These are phyloP conservation scores for Sapajus apella DNA, from an alignment of 2,113 vertebrate genomes.

Conservation along the genomic window DNA sequence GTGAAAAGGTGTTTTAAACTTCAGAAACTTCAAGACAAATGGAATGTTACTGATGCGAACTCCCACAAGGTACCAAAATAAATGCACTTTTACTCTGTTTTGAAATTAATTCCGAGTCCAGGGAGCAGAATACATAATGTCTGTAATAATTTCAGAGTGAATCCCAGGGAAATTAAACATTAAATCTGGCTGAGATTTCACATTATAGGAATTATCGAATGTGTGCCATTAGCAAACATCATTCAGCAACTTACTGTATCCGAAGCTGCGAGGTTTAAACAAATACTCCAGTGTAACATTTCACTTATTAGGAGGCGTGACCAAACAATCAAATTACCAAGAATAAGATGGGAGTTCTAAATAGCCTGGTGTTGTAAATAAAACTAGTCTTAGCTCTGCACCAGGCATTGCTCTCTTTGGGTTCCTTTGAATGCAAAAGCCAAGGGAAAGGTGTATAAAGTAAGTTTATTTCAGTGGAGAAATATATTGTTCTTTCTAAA, in stretches of 20 bases:
- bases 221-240: constrained; percentile 86
- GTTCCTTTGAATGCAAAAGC: constrained; percentile 35
- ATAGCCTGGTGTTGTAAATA: constrained; percentile 75
- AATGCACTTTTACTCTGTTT: constrained; percentile 85
- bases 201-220: constrained; percentile 86
- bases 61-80: constrained; percentile 81
- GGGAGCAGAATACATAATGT: constrained; percentile 84
- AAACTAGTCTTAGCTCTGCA: constrained; percentile 66
- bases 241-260: constrained; percentile 82
- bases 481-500: background rate
- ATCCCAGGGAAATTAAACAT: constrained; percentile 85
- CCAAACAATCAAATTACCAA: constrained; percentile 84
- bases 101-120: constrained; percentile 86
- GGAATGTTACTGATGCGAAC: constrained; percentile 79
- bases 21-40: constrained; percentile 82
- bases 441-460: background rate
- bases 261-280: constrained; percentile 81
- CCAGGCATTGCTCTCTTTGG: constrained; percentile 55
- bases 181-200: constrained; percentile 85
- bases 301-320: constrained; percentile 84
- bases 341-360: constrained; percentile 76
- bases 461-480: background rate
- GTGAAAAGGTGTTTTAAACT: constrained; percentile 81
- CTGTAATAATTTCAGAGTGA: constrained; percentile 84
- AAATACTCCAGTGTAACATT: constrained; percentile 83